These are phyloP conservation scores for Agrilus mali DNA, from an alignment of 2,888 invertebrate genomes.

Conservation along the genomic window DNA sequence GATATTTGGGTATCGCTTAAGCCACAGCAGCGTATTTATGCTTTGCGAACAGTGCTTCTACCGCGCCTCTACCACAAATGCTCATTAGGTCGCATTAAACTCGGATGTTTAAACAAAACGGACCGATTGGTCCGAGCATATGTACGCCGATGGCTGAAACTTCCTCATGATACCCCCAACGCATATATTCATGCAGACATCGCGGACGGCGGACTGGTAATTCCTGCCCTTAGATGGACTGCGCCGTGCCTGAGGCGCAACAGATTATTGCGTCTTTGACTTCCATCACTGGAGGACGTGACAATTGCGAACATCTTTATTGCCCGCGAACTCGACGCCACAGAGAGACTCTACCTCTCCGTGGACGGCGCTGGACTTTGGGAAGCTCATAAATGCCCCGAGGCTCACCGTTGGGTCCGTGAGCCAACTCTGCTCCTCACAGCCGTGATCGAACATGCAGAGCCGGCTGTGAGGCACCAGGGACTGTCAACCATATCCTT, in stretches of 20 bases:
- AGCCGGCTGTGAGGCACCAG: slow-evolving; percentile 20
- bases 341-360: slow-evolving; percentile 7
- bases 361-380: slow-evolving; percentile 13
- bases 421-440: slow-evolving; percentile 13
- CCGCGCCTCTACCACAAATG: slow-evolving; percentile 20
- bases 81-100: slow-evolving; percentile 14
- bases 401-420: slow-evolving; percentile 8
- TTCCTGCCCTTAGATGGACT: slow-evolving; percentile 15
- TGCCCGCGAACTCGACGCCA: no score
- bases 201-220: slow-evolving; percentile 19
- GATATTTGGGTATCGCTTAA: no score
- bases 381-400: slow-evolving; percentile 7
- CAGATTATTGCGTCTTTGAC: not conserved
- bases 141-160: slow-evolving; percentile 19
- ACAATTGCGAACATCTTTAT: no score
- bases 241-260: not conserved
- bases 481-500: slow-evolving; percentile 24
- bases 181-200: slow-evolving; percentile 22
- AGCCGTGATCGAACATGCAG: slow-evolving; percentile 17
- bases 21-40: slow-evolving; percentile 3
- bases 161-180: slow-evolving; percentile 20
- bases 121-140: slow-evolving; percentile 20
- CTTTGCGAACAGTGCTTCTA: slow-evolving; percentile 10
- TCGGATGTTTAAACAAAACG: slow-evolving; percentile 13
- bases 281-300: no score